Conservation (phyloP, 2,113 vertebrate genomes). For the Pelvicachromis taeniatus region DNA sequence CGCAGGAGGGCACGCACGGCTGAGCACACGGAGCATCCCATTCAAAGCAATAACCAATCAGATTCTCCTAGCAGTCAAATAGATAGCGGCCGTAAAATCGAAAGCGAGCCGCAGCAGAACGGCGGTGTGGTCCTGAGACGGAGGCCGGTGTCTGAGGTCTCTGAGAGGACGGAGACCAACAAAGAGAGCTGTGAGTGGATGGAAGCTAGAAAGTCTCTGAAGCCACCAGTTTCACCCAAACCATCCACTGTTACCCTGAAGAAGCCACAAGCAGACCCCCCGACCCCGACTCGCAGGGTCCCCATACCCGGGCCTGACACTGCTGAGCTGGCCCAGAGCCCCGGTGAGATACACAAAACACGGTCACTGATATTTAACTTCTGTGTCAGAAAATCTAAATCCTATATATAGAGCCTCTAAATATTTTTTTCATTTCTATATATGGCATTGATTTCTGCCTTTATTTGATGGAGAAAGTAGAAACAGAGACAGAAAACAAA, state of each 20-base stretch:
- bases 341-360: conserved; percentile 70
- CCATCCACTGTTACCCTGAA: conserved; percentile 72
- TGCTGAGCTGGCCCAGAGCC: conserved; percentile 67
- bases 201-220: conserved; percentile 80
- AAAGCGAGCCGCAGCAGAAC: conserved; percentile 75
- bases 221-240: conserved; percentile 89
- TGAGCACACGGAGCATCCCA: neutral
- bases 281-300: conserved; percentile 81
- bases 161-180: conserved; percentile 51
- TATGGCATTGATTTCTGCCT: neutral
- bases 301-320: conserved; percentile 79
- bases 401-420: neutral
- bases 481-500: neutral
- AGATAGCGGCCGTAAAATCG: conserved; percentile 27
- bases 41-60: conserved; percentile 42
- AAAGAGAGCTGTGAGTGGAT: conserved; percentile 70
- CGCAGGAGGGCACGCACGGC: conserved; percentile 67
- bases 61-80: conserved; percentile 75
- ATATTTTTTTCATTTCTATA: neutral
- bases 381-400: neutral
- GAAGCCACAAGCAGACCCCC: conserved; percentile 77
- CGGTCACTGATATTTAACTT: neutral
- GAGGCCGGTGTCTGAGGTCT: conserved; percentile 71
- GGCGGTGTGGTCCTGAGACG: conserved; percentile 78
- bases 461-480: fast-evolving